Evolutionary conservation across 1,140 invertebrate species (phyloP).

Genomic region (Eubasilissa regina): DNA sequence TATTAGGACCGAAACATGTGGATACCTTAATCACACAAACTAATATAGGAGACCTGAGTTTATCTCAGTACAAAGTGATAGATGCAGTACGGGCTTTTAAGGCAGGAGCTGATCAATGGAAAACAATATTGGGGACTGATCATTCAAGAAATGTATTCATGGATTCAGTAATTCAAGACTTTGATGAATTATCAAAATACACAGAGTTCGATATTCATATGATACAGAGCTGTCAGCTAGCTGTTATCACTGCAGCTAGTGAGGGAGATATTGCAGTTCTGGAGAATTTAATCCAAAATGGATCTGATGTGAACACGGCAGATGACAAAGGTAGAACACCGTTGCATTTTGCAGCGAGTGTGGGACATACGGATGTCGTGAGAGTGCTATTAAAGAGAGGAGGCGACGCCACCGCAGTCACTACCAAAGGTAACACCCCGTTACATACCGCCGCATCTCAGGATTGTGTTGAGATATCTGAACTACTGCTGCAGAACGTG

Average conservation of each 20-base stretch:
- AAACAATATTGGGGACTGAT: background rate
- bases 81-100: conserved; percentile 6
- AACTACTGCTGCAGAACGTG: background rate
- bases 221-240: background rate
- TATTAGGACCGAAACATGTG: background rate
- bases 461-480: background rate
- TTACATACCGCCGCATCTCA: background rate
- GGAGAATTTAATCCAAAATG: background rate
- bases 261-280: background rate
- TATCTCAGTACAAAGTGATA: background rate
- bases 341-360: background rate
- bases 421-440: background rate
- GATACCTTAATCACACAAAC: conserved; percentile 20
- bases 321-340: background rate
- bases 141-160: background rate
- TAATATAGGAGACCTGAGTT: background rate
- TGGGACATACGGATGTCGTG: background rate
- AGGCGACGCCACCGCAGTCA: background rate
- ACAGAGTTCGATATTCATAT: background rate
- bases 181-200: background rate
- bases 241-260: background rate
- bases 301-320: conserved; percentile 12
- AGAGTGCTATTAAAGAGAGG: background rate
- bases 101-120: background rate
- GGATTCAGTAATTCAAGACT: background rate